Conservation (phyloP, 2,888 invertebrate genomes). For the Litoditis marina region DNA sequence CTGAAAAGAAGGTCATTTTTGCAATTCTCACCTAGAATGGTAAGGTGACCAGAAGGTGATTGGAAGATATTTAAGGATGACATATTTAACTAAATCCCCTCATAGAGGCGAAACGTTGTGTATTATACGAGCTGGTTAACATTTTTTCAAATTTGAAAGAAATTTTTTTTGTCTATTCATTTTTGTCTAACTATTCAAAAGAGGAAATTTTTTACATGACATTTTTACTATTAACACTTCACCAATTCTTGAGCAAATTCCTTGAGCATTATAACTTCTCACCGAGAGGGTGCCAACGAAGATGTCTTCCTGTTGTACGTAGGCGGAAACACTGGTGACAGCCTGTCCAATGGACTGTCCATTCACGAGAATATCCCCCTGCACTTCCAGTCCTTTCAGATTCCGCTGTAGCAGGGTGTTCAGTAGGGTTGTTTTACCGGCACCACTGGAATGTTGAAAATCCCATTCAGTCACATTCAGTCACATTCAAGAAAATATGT, state of each 20-base stretch:
- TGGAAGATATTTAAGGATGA: too few relatives aligned
- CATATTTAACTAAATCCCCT: too few relatives aligned
- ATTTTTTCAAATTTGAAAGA: too few relatives aligned
- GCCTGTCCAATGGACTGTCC: conserved; percentile 36
- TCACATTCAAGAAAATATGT: too few relatives aligned
- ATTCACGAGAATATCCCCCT: conserved; percentile 44
- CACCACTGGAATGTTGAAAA: conserved; percentile 68
- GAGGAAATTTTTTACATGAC: too few relatives aligned
- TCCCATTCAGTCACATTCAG: too few relatives aligned
- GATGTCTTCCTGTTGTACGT: conserved; percentile 55
- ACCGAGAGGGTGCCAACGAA: conserved; percentile 48
- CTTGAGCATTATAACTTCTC: neutral
- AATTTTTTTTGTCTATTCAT: too few relatives aligned
- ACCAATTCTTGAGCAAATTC: neutral
- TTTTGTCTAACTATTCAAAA: too few relatives aligned
- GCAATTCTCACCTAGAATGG: neutral
- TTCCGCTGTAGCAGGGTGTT: conserved; percentile 72
- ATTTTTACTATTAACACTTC: too few relatives aligned
- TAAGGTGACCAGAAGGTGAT: too few relatives aligned
- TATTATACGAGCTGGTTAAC: too few relatives aligned
- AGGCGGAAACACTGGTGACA: conserved; percentile 63
- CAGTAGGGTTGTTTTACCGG: conserved; percentile 88
- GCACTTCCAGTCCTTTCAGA: conserved; percentile 37
- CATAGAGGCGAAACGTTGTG: too few relatives aligned
- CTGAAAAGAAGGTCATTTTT: conserved; percentile 12